phyloP scores from a whole-genome alignment of 2,113 vertebrate genomes.

The Dendrocopos noguchii region DNA sequence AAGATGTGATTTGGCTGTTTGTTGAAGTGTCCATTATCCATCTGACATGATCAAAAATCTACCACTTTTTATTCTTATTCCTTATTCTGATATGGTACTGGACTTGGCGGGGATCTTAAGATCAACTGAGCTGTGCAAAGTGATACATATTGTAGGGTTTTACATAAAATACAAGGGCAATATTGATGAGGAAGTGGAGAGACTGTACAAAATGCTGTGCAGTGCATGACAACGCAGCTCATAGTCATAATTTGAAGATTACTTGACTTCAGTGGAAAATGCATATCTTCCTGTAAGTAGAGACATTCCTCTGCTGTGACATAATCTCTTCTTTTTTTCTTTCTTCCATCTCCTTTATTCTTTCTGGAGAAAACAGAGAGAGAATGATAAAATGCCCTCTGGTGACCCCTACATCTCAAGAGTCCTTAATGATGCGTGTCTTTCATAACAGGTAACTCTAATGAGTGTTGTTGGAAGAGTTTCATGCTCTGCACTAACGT shows the following conservation, averaged over 20 bases:
- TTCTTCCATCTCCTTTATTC: neutral
- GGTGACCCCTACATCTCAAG: neutral
- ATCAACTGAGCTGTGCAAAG: neutral
- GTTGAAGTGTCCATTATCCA: neutral
- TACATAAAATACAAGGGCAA: neutral
- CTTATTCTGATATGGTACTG: neutral
- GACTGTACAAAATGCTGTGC: neutral
- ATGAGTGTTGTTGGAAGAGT: neutral
- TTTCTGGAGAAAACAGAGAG: neutral
- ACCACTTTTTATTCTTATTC: neutral
- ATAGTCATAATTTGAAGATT: neutral
- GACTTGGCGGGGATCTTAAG: neutral
- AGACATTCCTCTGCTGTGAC: neutral
- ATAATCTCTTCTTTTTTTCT: neutral
- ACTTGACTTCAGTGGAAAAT: neutral
- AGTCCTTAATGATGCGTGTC: neutral
- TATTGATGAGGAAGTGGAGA: neutral
- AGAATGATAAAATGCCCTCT: neutral
- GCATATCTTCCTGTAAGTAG: neutral
- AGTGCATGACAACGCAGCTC: neutral
- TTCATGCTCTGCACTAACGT: neutral
- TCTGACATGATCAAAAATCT: neutral
- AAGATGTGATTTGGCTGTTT: neutral
- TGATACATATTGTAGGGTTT: neutral
- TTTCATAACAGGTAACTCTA: neutral